Conservation (phyloP, 2,888 invertebrate genomes). For the Dysmachus trigonus region DNA sequence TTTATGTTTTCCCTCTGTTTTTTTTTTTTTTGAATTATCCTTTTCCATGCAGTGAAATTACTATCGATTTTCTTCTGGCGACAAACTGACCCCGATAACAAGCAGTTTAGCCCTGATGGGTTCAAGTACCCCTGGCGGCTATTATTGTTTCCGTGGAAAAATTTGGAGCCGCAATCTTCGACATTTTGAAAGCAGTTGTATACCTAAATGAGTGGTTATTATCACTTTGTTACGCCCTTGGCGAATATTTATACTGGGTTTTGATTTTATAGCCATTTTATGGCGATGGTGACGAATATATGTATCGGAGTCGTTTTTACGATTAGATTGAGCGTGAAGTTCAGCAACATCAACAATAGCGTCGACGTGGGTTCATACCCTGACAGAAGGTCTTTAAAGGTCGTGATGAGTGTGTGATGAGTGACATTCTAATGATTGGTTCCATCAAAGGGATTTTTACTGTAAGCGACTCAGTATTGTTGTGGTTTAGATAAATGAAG, state of each 20-base stretch:
- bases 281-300: not conserved
- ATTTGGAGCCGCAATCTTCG: not conserved
- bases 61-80: conserved; percentile 25
- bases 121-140: conserved; percentile 2
- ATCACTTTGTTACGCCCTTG: not conserved
- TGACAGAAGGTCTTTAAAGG: not conserved
- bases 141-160: not conserved
- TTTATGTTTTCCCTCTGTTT: not conserved
- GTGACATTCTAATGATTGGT: not conserved
- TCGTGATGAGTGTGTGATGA: not conserved
- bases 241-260: not conserved
- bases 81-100: conserved; percentile 19
- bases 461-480: not conserved
- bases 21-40: not conserved
- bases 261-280: not conserved
- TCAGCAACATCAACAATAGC: not conserved
- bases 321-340: not conserved
- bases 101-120: not conserved
- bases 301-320: not conserved
- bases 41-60: not conserved
- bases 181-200: not conserved
- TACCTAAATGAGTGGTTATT: not conserved
- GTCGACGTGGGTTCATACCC: not conserved
- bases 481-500: not conserved
- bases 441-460: not conserved